These are phyloP conservation scores for Acropora tenuis DNA, from an alignment of 64 coral and sea anemone genomes.

Conservation along the genomic window DNA sequence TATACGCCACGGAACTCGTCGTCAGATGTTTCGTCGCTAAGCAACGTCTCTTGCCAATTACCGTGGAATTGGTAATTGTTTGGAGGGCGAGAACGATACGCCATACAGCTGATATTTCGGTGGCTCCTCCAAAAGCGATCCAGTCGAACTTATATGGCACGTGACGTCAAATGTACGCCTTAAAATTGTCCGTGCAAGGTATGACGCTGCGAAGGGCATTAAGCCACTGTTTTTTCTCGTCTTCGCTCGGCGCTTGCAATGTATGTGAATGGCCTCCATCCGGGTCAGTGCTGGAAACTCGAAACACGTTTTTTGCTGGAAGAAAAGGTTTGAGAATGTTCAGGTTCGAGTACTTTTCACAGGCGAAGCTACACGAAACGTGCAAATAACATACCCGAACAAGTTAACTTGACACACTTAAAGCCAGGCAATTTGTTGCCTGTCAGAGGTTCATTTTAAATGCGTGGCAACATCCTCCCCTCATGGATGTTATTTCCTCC, in stretches of 20 bases:
- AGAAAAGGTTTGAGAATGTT: not conserved
- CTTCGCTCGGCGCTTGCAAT: constrained; percentile 77
- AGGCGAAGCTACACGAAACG: too few species aligned
- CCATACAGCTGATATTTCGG: not conserved
- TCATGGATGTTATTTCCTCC: too few species aligned
- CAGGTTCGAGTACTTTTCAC: too few species aligned
- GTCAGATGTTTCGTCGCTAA: not conserved
- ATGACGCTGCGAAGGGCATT: constrained; percentile 72
- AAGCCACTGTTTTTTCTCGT: constrained; percentile 91
- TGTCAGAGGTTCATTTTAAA: too few species aligned
- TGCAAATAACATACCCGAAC: too few species aligned
- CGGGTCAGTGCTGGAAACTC: constrained; percentile 73
- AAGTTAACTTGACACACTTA: too few species aligned
- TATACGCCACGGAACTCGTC: not conserved
- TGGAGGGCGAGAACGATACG: not conserved
- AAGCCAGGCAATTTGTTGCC: too few species aligned
- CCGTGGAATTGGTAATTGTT: not conserved
- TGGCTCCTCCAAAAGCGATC: not conserved
- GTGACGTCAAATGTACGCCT: constrained; percentile 70
- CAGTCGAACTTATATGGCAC: not conserved
- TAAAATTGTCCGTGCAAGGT: constrained; percentile 67
- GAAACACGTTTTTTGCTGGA: constrained; percentile 81
- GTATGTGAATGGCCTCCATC: constrained; percentile 86
- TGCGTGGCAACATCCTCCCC: too few species aligned
- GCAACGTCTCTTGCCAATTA: not conserved